Conservation (phyloP, 1,140 invertebrate genomes). For the Brachionus angularis region DNA sequence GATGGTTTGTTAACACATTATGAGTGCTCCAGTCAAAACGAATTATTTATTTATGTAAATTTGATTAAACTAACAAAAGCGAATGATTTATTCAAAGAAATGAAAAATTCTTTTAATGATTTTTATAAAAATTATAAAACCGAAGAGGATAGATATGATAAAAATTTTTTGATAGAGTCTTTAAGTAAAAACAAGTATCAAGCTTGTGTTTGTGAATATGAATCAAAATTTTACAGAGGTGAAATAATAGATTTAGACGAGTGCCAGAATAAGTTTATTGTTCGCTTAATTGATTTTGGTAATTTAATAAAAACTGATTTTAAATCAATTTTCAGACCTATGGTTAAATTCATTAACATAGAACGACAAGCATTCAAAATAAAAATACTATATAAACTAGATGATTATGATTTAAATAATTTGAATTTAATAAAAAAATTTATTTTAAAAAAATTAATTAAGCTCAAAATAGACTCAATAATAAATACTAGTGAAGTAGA, state of each 20-base stretch:
- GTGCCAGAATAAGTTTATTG: not conserved
- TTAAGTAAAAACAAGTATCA: not conserved
- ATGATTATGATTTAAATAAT: too few species aligned
- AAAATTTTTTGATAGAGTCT: not conserved
- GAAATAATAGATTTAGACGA: too few species aligned
- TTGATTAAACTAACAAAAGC: not conserved
- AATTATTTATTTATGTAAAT: not conserved
- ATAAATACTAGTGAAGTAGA: too few species aligned
- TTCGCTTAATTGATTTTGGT: not conserved
- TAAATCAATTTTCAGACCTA: constrained; percentile 1
- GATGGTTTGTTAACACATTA: not conserved
- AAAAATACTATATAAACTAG: too few species aligned
- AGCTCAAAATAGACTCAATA: too few species aligned
- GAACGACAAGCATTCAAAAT: not conserved
- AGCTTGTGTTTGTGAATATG: constrained; percentile 1
- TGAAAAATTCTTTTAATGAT: not conserved
- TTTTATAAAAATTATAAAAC: not conserved
- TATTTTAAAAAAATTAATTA: too few species aligned
- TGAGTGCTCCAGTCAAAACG: not conserved
- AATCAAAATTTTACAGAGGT: not conserved
- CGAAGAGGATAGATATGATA: not conserved
- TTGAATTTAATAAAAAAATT: too few species aligned
- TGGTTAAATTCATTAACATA: constrained; percentile 1
- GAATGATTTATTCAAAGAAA: not conserved
- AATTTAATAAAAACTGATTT: not conserved